Conservation (phyloP, 2,888 invertebrate species). For the Stegana nigrithorax region DNA sequence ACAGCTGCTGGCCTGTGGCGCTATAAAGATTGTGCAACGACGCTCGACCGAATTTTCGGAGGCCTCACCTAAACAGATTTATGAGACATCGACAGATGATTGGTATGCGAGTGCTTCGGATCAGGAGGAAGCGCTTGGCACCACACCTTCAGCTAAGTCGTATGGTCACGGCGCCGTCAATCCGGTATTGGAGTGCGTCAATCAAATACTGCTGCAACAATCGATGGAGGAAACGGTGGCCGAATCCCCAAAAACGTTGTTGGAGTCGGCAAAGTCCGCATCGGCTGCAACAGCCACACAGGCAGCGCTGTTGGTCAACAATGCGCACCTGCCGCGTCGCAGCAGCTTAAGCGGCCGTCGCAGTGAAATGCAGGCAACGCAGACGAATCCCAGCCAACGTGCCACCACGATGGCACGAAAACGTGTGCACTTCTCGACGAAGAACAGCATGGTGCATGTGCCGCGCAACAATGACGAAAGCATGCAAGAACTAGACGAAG, state of each 20-base stretch:
- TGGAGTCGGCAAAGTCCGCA: not conserved
- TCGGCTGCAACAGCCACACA: constrained; percentile 33
- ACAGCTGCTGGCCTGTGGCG: constrained; percentile 40
- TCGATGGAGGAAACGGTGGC: constrained; percentile 71
- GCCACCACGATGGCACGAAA: constrained; percentile 65
- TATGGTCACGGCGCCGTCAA: constrained; percentile 76
- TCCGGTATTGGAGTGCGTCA: constrained; percentile 87
- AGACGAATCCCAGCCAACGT: constrained; percentile 35
- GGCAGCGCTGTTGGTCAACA: not conserved
- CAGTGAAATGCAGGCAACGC: constrained; percentile 29
- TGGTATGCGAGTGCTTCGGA: constrained; percentile 86
- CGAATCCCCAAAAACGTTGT: constrained; percentile 32
- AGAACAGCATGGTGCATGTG: constrained; percentile 73
- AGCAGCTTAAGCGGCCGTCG: constrained; percentile 56
- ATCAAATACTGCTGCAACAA: constrained; percentile 83
- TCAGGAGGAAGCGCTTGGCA: constrained; percentile 73
- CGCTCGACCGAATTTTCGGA: constrained; percentile 63
- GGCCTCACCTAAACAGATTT: constrained; percentile 64
- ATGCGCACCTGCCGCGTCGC: constrained; percentile 45
- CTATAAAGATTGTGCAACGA: constrained; percentile 49
- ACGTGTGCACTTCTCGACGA: constrained; percentile 75
- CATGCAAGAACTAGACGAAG: constrained; percentile 38
- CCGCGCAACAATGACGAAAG: constrained; percentile 61
- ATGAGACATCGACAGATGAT: constrained; percentile 72
- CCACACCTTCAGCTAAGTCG: constrained; percentile 49